A percentile compares a stretch with the other conserved stretches of the same genome.
phyloP scores from a whole-genome alignment of 2,888 invertebrate species.

The Lithophane semibrunnea region DNA sequence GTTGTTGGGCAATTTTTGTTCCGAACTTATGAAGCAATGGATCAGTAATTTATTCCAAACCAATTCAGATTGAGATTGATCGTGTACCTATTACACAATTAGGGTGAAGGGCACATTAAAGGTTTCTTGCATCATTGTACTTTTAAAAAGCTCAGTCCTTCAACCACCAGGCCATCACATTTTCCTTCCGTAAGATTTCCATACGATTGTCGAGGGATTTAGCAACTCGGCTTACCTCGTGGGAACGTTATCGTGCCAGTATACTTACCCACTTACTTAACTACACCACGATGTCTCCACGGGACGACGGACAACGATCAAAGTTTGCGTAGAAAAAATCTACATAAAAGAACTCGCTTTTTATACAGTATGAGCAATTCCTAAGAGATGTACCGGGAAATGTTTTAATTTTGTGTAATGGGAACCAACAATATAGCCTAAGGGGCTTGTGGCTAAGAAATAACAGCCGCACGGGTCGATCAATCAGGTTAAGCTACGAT shows the following conservation, averaged over 20 bases:
- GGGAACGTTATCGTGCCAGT: background rate
- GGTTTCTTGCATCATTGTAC: background rate
- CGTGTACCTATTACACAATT: too few species aligned
- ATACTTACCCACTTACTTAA: slow-evolving; percentile 40
- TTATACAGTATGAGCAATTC: slow-evolving; percentile 9
- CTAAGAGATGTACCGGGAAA: slow-evolving; percentile 25
- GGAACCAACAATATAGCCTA: background rate
- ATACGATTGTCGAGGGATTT: slow-evolving; percentile 8
- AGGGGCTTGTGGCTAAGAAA: too few species aligned
- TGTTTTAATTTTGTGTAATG: slow-evolving; percentile 44
- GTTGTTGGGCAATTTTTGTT: too few species aligned
- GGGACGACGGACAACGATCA: slow-evolving; percentile 36
- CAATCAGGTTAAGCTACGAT: too few species aligned
- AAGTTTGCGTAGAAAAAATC: slow-evolving; percentile 46
- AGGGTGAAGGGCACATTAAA: background rate
- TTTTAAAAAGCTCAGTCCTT: background rate
- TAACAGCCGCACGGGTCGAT: too few species aligned
- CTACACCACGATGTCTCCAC: slow-evolving; percentile 14
- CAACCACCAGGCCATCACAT: background rate
- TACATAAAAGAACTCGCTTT: slow-evolving; percentile 10
- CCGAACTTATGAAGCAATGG: too few species aligned
- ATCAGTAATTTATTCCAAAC: too few species aligned
- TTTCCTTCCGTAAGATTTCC: slow-evolving; percentile 14
- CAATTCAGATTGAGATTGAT: too few species aligned
- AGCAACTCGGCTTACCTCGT: slow-evolving; percentile 12